Base-by-base conservation (phyloP, 2,888 invertebrate genomes). In the Cheilosia soror region DNA sequence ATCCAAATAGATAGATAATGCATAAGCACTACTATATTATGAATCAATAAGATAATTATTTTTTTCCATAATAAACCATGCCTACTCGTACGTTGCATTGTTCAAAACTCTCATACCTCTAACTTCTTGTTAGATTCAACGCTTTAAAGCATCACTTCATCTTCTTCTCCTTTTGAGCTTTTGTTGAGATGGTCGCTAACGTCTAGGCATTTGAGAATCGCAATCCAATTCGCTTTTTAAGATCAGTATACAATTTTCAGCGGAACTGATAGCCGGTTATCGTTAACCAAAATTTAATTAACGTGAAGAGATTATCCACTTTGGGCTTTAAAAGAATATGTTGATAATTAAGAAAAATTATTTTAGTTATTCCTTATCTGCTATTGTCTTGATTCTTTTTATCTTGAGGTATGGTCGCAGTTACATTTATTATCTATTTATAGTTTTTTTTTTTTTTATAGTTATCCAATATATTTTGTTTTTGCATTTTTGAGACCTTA, bases 391-490 rank as follows among this genome's bases (percentile, higher is more conserved):
- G 4, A 27, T 71, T 9, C n/a, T 49, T 58, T 44, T 66, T 44
- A 65, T 82, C 69, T 65, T 51, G 15, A 82, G 81, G 81, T 82
- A 60, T 33, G 53, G 47, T 47, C 31, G 11, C 4, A 60, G 6
- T 25, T 31, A 37, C 29, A 20, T 57, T 44, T 33, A 5, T 33
- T 55, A 42, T 25, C 13, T 55, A 29, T 68, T 20, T 55, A 31
- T 20, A 44, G 15, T 55, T 44, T 13, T n/a, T n/a, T n/a, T n/a
- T n/a, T n/a, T n/a, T n/a, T n/a, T 75, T 31, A 25, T 47, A 40
- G 15, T 73, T 42, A 33, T 44, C 5, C 7, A 47, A 33, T 7
- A 4, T 9, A 11, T 57, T 37, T 6, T 0, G 4, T 49, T 33
- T 65, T 33, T 20, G 3, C 27, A 47, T 47, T 47, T 49, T 49